Base-by-base conservation (phyloP, 2,888 invertebrate genomes). In the Drosophila anceps region DNA sequence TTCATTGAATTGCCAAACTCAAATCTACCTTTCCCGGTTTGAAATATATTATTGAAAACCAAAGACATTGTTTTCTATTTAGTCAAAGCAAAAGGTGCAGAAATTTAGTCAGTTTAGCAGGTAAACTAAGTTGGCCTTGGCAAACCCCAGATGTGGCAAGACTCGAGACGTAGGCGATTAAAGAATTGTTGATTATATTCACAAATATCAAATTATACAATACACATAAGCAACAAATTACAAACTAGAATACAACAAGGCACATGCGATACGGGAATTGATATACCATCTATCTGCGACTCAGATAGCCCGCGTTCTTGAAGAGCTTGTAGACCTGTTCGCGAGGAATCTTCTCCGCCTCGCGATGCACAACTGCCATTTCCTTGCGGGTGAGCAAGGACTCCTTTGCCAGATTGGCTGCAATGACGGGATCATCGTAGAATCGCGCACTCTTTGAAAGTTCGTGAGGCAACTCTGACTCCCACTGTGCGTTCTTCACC, bases 311-410 rank as follows among this genome's bases (percentile, higher is more conserved):
- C 15, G 96, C 96, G 90, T 94, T 95, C 90, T 95, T 96, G 57
- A 97, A 95, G 69, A 97, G 95, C 85, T 95, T 95, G 83, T 95
- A 96, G 67, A 97, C 96, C 90, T 95, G 95, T 73, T 95, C 95
- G 3, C 97, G 94, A 0, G 97, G 95, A 71, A 97, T 97, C 92
- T 96, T 96, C 84, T 97, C 96, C 0, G 97, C 95, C 89, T 97
- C 97, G 13, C 97, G 94, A 88, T 97, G 95, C 48, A 95, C 94
- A 0, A 97, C 97, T 71, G 95, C 96, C 94, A 95, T 96, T 91
- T 97, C 96, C 88, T 96, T 96, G 78, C 95, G 94, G 0, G 95
- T 94, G 79, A 96, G 95, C 96, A 96, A 96, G 0, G 97, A 96
- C 83, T 96, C 96, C 84, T 95, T 95, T 1, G 97, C 97, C 12